A percentile compares a stretch with the other conserved stretches of the same genome.
Evolutionary conservation across 92 coral and sea anemone species (phyloP).

Genomic region (Epizoanthus rinbou): DNA sequence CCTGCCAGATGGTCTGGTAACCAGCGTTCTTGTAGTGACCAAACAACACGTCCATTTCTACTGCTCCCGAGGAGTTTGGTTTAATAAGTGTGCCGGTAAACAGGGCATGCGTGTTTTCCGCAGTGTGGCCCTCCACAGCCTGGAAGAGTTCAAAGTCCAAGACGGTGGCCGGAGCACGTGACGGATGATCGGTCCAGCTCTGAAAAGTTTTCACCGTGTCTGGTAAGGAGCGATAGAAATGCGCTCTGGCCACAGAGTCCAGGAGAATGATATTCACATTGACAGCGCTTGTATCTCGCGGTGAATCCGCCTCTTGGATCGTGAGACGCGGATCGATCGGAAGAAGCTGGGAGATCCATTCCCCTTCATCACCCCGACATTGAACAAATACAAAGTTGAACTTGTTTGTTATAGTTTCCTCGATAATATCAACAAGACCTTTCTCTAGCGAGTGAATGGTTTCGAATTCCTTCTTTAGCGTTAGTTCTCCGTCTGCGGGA

Average conservation of each 20-base stretch:
- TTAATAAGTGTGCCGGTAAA: slow-evolving; percentile 69
- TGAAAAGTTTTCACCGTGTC: slow-evolving; percentile 68
- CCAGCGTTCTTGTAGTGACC: slow-evolving; percentile 78
- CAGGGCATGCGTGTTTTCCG: slow-evolving; percentile 83
- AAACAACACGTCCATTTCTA: slow-evolving; percentile 69
- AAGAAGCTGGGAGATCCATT: slow-evolving; percentile 59
- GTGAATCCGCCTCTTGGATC: slow-evolving; percentile 33
- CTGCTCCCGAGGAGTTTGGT: slow-evolving; percentile 39
- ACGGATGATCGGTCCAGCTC: slow-evolving; percentile 55
- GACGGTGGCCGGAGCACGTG: slow-evolving; percentile 60
- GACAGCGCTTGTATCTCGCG: slow-evolving; percentile 50
- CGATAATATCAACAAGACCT: slow-evolving; percentile 45
- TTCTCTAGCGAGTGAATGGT: slow-evolving; percentile 46
- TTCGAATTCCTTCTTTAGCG: slow-evolving; percentile 5
- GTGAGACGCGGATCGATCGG: slow-evolving; percentile 73
- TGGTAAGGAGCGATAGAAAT: slow-evolving; percentile 91
- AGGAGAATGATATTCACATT: slow-evolving; percentile 78
- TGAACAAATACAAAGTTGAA: slow-evolving; percentile 68
- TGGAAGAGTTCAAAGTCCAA: slow-evolving; percentile 85
- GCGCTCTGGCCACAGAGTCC: slow-evolving; percentile 88
- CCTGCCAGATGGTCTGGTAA: slow-evolving; percentile 83
- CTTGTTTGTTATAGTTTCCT: slow-evolving; percentile 41
- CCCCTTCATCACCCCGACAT: slow-evolving; percentile 39
- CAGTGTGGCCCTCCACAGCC: slow-evolving; percentile 84
- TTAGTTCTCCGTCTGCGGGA: neutral